These are phyloP conservation scores for Gallinago solitaria DNA, from an alignment of 2,797 vertebrate species.

Conservation along the genomic window DNA sequence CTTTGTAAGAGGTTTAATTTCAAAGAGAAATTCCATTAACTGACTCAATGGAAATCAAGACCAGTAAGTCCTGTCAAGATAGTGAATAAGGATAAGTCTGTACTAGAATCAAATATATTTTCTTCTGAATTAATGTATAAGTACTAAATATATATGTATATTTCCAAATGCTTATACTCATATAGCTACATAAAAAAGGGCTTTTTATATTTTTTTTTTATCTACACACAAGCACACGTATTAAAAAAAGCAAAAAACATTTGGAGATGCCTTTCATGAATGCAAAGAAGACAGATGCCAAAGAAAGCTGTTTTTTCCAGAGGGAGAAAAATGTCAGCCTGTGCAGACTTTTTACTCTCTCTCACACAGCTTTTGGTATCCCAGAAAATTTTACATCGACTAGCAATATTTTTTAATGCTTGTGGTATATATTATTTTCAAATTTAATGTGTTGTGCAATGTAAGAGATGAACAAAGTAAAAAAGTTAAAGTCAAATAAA, in stretches of 20 bases:
- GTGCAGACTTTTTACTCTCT: not conserved
- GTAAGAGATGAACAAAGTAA: not conserved
- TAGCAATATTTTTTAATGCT: not conserved
- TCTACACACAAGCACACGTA: accelerated
- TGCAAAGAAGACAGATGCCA: not conserved
- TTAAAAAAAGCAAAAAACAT: not conserved
- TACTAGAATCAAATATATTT: not conserved
- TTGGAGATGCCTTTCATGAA: not conserved
- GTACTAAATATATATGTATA: not conserved
- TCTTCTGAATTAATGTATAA: not conserved
- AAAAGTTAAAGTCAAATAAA: not conserved
- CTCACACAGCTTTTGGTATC: not conserved
- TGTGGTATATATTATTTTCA: not conserved
- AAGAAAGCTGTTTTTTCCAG: not conserved
- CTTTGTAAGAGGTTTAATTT: not conserved
- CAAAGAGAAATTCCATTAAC: not conserved
- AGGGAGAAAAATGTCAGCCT: not conserved
- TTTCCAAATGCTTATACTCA: not conserved
- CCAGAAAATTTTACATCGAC: not conserved
- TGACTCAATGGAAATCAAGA: not conserved
- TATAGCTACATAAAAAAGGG: not conserved
- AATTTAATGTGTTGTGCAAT: not conserved
- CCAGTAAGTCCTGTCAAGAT: not conserved
- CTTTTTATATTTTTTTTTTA: accelerated
- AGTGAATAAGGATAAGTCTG: not conserved